phyloP scores from a whole-genome alignment of 2,113 vertebrate species.

The Amazona guildingii region DNA sequence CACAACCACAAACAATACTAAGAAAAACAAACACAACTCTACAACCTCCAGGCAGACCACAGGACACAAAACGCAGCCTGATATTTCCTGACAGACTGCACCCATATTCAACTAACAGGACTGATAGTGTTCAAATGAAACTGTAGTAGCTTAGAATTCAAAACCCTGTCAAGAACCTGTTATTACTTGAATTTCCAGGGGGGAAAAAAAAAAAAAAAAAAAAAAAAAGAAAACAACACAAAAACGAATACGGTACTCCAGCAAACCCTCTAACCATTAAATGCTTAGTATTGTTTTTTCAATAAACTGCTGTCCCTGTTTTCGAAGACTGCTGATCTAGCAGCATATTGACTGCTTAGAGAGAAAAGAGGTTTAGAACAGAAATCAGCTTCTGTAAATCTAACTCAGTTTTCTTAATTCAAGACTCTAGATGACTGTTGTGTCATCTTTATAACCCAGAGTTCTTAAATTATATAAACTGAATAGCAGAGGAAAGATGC shows the following conservation, averaged over 20 bases:
- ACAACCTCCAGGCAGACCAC: background rate
- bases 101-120: background rate
- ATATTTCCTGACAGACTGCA: background rate
- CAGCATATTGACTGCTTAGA: background rate
- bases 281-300: background rate
- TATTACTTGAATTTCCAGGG: background rate
- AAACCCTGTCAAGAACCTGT: background rate
- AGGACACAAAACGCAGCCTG: background rate
- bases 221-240: background rate
- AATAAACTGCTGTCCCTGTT: background rate
- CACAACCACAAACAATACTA: background rate
- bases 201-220: too few relatives aligned
- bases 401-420: conserved; percentile 1
- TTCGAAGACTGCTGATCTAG: background rate
- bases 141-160: background rate
- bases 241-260: background rate
- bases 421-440: background rate
- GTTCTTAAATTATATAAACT: background rate
- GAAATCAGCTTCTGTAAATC: background rate
- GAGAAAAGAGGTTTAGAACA: background rate
- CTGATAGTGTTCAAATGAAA: background rate
- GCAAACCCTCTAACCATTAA: background rate
- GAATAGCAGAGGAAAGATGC: background rate
- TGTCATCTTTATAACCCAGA: background rate
- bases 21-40: background rate